Evolutionary conservation across 2,113 vertebrate genomes (phyloP).

Genomic region (Acrocephalus kingi): DNA sequence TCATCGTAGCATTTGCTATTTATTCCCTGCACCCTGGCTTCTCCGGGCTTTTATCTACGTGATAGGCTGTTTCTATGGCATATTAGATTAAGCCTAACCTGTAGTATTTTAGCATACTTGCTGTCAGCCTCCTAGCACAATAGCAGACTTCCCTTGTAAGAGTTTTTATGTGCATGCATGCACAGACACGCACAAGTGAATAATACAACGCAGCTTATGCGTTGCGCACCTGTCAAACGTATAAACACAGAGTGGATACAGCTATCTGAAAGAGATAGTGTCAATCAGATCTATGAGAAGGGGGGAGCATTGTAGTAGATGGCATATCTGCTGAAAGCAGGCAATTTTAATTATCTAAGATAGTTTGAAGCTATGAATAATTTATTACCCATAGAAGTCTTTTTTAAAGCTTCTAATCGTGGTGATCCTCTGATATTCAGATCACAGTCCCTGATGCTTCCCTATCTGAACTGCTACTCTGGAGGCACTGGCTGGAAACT

Average conservation of each 20-base stretch:
- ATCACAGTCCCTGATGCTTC: slow-evolving; percentile 43
- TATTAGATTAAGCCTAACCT: background rate
- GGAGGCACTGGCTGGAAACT: slow-evolving; percentile 26
- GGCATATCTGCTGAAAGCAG: slow-evolving; percentile 72
- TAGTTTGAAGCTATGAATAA: slow-evolving; percentile 75
- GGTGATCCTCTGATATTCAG: slow-evolving; percentile 60
- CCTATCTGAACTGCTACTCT: slow-evolving; percentile 53
- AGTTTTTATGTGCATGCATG: background rate
- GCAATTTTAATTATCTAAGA: slow-evolving; percentile 77
- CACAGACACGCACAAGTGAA: background rate
- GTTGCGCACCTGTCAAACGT: background rate
- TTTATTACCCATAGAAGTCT: slow-evolving; percentile 65
- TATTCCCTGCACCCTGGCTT: background rate
- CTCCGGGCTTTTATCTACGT: background rate
- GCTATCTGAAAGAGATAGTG: slow-evolving; percentile 51
- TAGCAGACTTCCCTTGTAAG: background rate
- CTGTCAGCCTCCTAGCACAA: background rate
- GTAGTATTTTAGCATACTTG: background rate
- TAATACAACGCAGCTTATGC: background rate
- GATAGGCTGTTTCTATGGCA: background rate
- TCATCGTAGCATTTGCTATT: background rate
- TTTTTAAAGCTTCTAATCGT: slow-evolving; percentile 52
- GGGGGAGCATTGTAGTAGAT: slow-evolving; percentile 56
- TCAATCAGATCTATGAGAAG: slow-evolving; percentile 61
- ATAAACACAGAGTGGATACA: slow-evolving; percentile 41